These are phyloP conservation scores for Beroe ovata DNA, from an alignment of 37 sponge, comb jelly and placozoan species.

Conservation along the genomic window DNA sequence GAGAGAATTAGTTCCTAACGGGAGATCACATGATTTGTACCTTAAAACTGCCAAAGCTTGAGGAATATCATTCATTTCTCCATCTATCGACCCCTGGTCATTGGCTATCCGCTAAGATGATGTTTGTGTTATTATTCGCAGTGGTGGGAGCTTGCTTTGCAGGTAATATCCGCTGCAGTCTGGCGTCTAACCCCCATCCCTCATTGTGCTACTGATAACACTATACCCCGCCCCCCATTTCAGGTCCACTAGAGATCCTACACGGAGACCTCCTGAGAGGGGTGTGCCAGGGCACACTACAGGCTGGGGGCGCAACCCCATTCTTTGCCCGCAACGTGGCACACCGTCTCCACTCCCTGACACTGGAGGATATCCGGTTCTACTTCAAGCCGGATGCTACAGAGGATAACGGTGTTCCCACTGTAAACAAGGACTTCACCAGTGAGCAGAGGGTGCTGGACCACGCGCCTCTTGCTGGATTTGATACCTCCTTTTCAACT, in stretches of 20 bases:
- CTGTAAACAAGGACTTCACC: conserved; percentile 20
- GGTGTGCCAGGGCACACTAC: background rate
- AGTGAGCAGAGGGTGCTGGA: conserved; percentile 9
- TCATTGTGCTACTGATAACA: too few relatives aligned
- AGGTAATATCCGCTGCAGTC: too few relatives aligned
- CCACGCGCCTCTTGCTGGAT: conserved; percentile 10
- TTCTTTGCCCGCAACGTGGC: conserved; percentile 54
- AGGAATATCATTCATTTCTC: too few relatives aligned
- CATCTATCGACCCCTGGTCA: too few relatives aligned
- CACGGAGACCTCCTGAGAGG: background rate
- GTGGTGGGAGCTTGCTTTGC: too few relatives aligned
- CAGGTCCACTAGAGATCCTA: background rate
- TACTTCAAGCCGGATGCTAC: background rate
- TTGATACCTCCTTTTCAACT: background rate
- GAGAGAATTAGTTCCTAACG: too few relatives aligned
- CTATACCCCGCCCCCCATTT: background rate
- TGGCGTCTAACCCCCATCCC: too few relatives aligned
- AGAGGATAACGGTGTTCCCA: conserved; percentile 8
- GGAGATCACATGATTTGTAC: too few relatives aligned
- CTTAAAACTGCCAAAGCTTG: too few relatives aligned
- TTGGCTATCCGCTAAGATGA: too few relatives aligned
- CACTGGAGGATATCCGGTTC: conserved; percentile 38
- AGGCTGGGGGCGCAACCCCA: background rate
- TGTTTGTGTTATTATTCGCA: too few relatives aligned
- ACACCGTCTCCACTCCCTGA: conserved; percentile 55